Evolutionary conservation across 2,113 vertebrate genomes (phyloP).

Genomic region (Gymnarchus niloticus): DNA sequence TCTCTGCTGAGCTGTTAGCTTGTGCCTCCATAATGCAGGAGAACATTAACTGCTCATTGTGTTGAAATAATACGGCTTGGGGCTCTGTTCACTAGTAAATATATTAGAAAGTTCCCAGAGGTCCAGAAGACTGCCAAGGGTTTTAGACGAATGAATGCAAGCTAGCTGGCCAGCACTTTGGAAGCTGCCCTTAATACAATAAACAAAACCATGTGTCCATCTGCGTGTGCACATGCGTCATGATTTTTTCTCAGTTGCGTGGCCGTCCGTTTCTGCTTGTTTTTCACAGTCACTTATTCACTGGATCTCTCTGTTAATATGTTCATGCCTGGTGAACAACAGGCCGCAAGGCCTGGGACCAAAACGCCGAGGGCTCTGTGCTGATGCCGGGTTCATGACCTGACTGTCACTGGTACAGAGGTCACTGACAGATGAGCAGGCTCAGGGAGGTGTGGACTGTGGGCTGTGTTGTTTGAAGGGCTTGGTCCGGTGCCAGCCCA

Average conservation of each 20-base stretch:
- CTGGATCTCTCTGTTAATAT: not conserved
- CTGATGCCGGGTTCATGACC: not conserved
- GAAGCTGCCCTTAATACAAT: not conserved
- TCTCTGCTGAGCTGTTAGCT: not conserved
- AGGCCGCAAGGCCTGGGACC: not conserved
- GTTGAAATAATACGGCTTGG: slow-evolving; percentile 18
- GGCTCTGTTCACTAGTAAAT: slow-evolving; percentile 21
- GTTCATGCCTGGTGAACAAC: not conserved
- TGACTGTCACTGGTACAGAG: not conserved
- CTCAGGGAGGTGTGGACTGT: not conserved
- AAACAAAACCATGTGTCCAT: slow-evolving; percentile 15
- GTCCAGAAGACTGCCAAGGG: slow-evolving; percentile 21
- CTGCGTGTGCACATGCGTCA: not conserved
- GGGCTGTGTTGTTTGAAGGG: not conserved
- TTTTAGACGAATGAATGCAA: not conserved
- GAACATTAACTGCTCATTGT: slow-evolving; percentile 29
- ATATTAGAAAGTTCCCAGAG: slow-evolving; percentile 13
- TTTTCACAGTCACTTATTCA: not conserved
- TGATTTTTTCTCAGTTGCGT: not conserved
- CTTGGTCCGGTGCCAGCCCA: not conserved
- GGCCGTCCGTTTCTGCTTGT: not conserved
- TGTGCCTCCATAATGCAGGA: not conserved
- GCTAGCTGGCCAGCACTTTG: not conserved
- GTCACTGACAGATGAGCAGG: not conserved
- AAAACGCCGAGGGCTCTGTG: not conserved